Conservation (phyloP, 2,888 invertebrate genomes). For the Tuberolachnus salignus region DNA sequence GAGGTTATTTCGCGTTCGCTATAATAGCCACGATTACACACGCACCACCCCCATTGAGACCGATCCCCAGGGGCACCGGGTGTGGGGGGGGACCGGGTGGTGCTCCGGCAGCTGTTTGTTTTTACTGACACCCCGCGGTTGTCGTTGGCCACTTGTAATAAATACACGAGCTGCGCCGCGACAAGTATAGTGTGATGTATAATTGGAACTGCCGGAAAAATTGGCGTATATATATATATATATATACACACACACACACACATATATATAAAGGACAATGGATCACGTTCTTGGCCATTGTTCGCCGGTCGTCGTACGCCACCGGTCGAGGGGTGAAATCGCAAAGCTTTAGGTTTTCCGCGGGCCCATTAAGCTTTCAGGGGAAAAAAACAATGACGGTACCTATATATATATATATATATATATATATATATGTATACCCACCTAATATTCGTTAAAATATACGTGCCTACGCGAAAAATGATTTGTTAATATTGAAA, state of each 20-base stretch:
- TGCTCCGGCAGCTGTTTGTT: conserved; percentile 51
- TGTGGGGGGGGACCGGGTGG: no score
- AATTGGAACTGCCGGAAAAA: conserved; percentile 52
- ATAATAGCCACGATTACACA: conserved; percentile 36
- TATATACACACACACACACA: no score
- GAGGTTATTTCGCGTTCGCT: conserved; percentile 21
- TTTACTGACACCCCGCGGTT: conserved; percentile 50
- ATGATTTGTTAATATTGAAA: no score
- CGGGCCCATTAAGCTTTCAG: conserved; percentile 24
- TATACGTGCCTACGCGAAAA: no score
- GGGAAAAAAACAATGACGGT: conserved; percentile 12
- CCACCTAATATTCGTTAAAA: no score
- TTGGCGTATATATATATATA: no score
- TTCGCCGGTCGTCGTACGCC: background rate
- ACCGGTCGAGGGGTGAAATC: conserved; percentile 31
- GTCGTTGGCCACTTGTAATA: conserved; percentile 47
- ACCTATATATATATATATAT: background rate
- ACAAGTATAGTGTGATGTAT: conserved; percentile 51
- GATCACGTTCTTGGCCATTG: conserved; percentile 37
- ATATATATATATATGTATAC: conserved; percentile 4
- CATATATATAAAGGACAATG: conserved; percentile 31
- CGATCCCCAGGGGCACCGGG: conserved; percentile 28
- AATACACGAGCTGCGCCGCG: conserved; percentile 28
- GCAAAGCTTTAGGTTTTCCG: conserved; percentile 33
- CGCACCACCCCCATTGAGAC: conserved; percentile 13